phyloP scores from a whole-genome alignment of 92 coral and sea anemone genomes.

The Micromussa lordhowensis region DNA sequence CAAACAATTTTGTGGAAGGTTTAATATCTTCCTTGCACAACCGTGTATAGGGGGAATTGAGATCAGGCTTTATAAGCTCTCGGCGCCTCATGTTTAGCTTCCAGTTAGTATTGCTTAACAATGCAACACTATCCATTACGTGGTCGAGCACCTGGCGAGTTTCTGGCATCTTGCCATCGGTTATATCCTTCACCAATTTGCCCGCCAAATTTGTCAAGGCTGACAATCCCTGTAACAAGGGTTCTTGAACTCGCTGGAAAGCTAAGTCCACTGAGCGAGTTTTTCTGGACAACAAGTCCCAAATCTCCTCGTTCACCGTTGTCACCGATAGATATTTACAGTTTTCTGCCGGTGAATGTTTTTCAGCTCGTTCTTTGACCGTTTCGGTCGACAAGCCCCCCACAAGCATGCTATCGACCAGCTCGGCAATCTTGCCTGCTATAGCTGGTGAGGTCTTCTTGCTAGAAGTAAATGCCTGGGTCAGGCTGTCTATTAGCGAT shows the following conservation, averaged over 20 bases:
- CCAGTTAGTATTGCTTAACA: constrained; percentile 29
- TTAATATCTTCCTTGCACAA: constrained; percentile 45
- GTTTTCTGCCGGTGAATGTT: constrained; percentile 6
- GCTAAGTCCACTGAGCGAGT: neutral
- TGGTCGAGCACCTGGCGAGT: constrained; percentile 4
- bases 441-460: too few species aligned
- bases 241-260: constrained; percentile 14
- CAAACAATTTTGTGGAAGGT: constrained; percentile 51
- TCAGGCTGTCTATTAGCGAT: constrained; percentile 42
- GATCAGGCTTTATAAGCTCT: constrained; percentile 37
- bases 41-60: constrained; percentile 46
- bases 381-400: constrained; percentile 20
- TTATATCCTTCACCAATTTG: neutral
- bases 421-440: too few species aligned
- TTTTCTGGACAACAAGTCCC: constrained; percentile 33
- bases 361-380: constrained; percentile 26
- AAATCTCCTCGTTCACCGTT: constrained; percentile 28
- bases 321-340: constrained; percentile 2
- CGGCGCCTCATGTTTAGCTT: constrained; percentile 42
- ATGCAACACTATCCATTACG: constrained; percentile 49
- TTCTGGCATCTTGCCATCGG: neutral
- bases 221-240: constrained; percentile 1
- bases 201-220: neutral
- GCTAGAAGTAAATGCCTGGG: constrained; percentile 37
- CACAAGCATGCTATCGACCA: too few species aligned